A percentile compares a stretch with the other conserved stretches of the same genome.
These are phyloP conservation scores for Rana temporaria DNA, from an alignment of 2,113 vertebrate species.

Conservation along the genomic window DNA sequence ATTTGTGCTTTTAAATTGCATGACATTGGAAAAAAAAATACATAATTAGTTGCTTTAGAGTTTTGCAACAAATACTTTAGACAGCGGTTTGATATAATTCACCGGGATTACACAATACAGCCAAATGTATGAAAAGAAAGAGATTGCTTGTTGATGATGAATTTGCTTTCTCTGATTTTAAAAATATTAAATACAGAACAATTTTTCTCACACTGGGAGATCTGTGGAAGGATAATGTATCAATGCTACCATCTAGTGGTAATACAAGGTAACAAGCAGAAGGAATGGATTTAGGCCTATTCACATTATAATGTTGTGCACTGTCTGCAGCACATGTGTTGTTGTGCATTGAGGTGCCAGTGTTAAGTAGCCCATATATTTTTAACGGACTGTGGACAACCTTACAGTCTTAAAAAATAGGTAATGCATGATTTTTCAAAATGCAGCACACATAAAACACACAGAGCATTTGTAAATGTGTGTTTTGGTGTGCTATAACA, in stretches of 20 bases:
- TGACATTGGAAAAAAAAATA: neutral
- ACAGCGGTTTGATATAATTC: constrained; percentile 23
- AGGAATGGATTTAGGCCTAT: neutral
- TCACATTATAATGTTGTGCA: too few relatives aligned
- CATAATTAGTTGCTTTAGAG: constrained; percentile 20
- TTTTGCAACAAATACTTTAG: constrained; percentile 26
- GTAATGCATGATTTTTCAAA: too few relatives aligned
- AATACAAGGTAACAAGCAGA: neutral
- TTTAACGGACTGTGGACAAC: too few relatives aligned
- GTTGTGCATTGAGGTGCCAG: too few relatives aligned
- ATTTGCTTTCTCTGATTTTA: constrained; percentile 27
- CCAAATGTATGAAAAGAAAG: constrained; percentile 18
- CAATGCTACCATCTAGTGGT: constrained; percentile 16
- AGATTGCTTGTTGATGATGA: constrained; percentile 23
- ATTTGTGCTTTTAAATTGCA: neutral
- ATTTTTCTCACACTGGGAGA: neutral
- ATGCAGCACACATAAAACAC: too few relatives aligned
- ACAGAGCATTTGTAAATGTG: too few relatives aligned
- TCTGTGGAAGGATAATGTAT: neutral
- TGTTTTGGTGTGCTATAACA: too few relatives aligned
- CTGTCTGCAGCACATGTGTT: too few relatives aligned
- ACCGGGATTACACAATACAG: constrained; percentile 15
- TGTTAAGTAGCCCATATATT: too few relatives aligned
- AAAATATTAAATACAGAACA: constrained; percentile 6
- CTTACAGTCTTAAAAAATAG: too few relatives aligned